Evolutionary conservation across 2,113 vertebrate species (phyloP).

Genomic region (Passer montanus): DNA sequence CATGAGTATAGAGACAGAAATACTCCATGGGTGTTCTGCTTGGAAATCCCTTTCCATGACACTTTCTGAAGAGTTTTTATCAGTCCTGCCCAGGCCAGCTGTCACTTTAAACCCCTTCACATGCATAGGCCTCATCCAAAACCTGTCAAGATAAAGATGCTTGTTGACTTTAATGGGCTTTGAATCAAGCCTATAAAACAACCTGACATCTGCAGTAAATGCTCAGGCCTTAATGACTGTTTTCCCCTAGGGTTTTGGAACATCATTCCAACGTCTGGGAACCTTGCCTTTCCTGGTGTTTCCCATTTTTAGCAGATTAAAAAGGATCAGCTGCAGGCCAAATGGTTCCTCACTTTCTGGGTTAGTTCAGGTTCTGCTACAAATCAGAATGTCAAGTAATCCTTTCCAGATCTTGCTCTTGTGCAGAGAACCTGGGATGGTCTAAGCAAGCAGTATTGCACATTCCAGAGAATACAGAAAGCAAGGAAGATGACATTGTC

Average conservation of each 20-base stretch:
- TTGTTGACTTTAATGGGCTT: neutral
- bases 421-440: neutral
- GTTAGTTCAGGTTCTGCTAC: neutral
- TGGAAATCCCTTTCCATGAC: neutral
- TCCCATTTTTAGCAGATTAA: conserved; percentile 9
- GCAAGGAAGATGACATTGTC: neutral
- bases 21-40: neutral
- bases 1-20: neutral
- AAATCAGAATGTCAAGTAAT: neutral
- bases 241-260: neutral
- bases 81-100: neutral
- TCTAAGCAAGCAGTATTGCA: neutral
- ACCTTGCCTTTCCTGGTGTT: conserved; percentile 1
- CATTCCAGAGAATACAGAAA: neutral
- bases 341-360: neutral
- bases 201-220: conserved; percentile 2
- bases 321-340: neutral
- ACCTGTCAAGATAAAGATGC: neutral
- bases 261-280: conserved; percentile 16
- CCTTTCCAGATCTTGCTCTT: neutral
- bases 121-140: neutral
- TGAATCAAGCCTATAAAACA: neutral
- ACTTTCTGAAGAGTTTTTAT: neutral
- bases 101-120: neutral
- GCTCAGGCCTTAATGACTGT: neutral